Conservation (phyloP, 2,797 vertebrate species). For the Hypotaenidia okinawae region DNA sequence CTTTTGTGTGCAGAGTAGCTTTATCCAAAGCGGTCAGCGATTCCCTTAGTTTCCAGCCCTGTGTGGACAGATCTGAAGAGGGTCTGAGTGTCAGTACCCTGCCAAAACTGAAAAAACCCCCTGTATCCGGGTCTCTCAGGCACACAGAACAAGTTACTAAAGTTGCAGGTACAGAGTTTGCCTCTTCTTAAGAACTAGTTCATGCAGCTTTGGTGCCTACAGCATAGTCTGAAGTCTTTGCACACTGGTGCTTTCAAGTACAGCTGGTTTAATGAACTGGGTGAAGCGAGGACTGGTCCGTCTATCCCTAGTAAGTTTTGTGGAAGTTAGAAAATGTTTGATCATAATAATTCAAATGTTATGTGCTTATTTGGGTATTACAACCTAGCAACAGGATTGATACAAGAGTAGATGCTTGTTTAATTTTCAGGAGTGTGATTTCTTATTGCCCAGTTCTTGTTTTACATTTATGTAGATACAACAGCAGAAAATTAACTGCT, state of each 20-base stretch:
- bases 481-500: neutral
- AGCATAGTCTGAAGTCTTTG: neutral
- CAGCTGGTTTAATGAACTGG: neutral
- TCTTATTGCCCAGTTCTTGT: neutral
- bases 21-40: neutral
- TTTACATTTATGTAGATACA: neutral
- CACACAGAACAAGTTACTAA: neutral
- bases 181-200: neutral
- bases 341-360: neutral
- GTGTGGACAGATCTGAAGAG: neutral
- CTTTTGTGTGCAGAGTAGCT: neutral
- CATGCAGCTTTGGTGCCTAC: neutral
- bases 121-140: neutral
- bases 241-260: neutral
- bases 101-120: neutral
- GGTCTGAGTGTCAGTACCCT: neutral
- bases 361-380: neutral
- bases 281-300: neutral
- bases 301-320: neutral
- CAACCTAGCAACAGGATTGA: neutral
- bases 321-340: neutral
- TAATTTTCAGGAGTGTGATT: conserved; percentile 12
- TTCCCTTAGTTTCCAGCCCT: neutral
- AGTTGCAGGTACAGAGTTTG: neutral
- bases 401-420: neutral